A percentile compares a stretch with the other conserved stretches of the same genome.
Conservation (phyloP, 2,888 invertebrate genomes). For the Carabus problematicus region DNA sequence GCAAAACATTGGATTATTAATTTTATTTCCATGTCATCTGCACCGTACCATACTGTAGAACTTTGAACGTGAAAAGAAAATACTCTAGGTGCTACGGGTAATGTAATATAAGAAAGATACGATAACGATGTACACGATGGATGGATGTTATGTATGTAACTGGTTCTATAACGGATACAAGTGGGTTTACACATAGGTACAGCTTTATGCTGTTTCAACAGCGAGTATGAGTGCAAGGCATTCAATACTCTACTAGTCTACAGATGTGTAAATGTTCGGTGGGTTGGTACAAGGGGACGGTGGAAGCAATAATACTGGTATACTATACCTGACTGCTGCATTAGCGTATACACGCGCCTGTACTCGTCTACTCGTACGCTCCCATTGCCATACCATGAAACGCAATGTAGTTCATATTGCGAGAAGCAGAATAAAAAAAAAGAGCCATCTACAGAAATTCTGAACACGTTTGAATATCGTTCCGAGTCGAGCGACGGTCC, state of each 20-base stretch:
- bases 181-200: too few relatives aligned
- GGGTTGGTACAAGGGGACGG: too few relatives aligned
- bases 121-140: background rate
- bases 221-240: too few relatives aligned
- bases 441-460: slow-evolving; percentile 24
- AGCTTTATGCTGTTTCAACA: too few relatives aligned
- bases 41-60: background rate
- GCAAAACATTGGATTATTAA: slow-evolving; percentile 19
- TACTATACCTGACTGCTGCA: too few relatives aligned
- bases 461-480: slow-evolving; percentile 42
- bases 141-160: background rate
- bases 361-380: too few relatives aligned
- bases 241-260: too few relatives aligned
- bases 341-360: too few relatives aligned
- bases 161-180: background rate
- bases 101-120: background rate
- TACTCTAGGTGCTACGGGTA: background rate
- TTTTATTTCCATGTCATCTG: slow-evolving; percentile 3
- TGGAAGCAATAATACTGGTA: too few relatives aligned
- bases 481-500: slow-evolving; percentile 29
- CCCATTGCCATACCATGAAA: background rate
- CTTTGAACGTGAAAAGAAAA: background rate
- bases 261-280: too few relatives aligned
- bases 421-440: slow-evolving; percentile 22
- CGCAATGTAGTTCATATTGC: slow-evolving; percentile 38